Conservation (phyloP, 2,113 vertebrate genomes). For the Larimichthys crocea region DNA sequence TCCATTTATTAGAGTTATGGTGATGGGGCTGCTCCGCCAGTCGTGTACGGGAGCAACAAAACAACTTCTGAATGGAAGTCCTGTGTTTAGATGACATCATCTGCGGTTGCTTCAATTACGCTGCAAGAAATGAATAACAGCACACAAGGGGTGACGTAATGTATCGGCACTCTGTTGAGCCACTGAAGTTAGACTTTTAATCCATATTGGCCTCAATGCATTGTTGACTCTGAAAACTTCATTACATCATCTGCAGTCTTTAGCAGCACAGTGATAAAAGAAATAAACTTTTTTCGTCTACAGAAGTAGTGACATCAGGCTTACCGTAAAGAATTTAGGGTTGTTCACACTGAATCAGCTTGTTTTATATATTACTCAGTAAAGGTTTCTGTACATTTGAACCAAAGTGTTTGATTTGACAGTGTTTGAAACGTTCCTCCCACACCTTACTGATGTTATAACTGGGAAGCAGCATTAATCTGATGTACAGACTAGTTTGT, state of each 20-base stretch:
- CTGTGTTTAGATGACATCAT: conserved; percentile 81
- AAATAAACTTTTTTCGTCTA: conserved; percentile 28
- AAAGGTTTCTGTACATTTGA: neutral
- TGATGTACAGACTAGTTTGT: neutral
- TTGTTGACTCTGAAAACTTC: conserved; percentile 65
- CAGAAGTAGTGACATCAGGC: neutral
- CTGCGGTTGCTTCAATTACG: conserved; percentile 70
- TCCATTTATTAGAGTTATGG: conserved; percentile 78
- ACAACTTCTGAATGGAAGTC: conserved; percentile 76
- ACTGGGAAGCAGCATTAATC: neutral
- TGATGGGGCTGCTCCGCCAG: conserved; percentile 52
- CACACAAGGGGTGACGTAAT: conserved; percentile 73
- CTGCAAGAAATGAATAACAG: conserved; percentile 77
- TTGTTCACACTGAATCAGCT: conserved; percentile 15
- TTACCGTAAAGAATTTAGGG: conserved; percentile 26
- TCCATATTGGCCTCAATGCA: conserved; percentile 63
- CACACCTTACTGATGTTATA: neutral
- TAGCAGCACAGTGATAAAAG: conserved; percentile 26
- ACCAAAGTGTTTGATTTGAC: neutral
- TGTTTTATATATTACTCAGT: neutral
- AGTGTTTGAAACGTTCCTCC: neutral
- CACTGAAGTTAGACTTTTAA: conserved; percentile 71
- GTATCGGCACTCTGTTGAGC: conserved; percentile 63
- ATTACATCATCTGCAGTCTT: conserved; percentile 63
- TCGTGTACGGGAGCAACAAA: conserved; percentile 70